These are phyloP conservation scores for Sebastolobus altivelis DNA, from an alignment of 2,797 vertebrate species.

Conservation along the genomic window DNA sequence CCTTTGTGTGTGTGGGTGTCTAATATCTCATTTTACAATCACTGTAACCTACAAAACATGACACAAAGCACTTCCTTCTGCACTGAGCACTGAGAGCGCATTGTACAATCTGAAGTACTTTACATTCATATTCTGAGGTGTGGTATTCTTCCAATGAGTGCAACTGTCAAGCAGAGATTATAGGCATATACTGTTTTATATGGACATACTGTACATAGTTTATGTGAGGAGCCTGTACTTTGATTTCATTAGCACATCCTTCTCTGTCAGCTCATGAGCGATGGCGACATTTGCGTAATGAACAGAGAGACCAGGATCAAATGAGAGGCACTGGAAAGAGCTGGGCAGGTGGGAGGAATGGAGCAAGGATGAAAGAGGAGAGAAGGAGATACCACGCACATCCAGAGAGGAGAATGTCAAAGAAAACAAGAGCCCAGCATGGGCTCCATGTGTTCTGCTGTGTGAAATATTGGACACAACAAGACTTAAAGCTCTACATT, in stretches of 20 bases:
- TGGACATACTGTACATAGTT: too few relatives aligned
- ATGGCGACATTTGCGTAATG: conserved; percentile 9
- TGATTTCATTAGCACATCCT: conserved; percentile 50
- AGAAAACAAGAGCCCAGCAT: conserved; percentile 26
- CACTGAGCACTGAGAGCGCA: not conserved
- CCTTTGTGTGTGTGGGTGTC: not conserved
- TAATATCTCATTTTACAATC: not conserved
- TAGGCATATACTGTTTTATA: not conserved
- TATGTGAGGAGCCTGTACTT: conserved; percentile 6
- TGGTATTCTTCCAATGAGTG: not conserved
- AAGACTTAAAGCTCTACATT: not conserved
- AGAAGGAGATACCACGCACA: conserved; percentile 2
- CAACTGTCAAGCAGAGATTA: not conserved
- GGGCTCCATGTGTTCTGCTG: not conserved
- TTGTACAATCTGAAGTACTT: not conserved
- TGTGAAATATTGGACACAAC: not conserved
- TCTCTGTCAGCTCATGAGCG: not conserved
- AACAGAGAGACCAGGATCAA: conserved; percentile 14
- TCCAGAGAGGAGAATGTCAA: conserved; percentile 40
- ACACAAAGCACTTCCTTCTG: not conserved
- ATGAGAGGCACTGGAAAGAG: conserved; percentile 12
- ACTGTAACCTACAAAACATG: not conserved
- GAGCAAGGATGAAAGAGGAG: conserved; percentile 28
- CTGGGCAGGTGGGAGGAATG: conserved; percentile 25
- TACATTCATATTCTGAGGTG: not conserved